Evolutionary conservation across 2,113 vertebrate genomes (phyloP).

Genomic region (Okapia johnstoni): DNA sequence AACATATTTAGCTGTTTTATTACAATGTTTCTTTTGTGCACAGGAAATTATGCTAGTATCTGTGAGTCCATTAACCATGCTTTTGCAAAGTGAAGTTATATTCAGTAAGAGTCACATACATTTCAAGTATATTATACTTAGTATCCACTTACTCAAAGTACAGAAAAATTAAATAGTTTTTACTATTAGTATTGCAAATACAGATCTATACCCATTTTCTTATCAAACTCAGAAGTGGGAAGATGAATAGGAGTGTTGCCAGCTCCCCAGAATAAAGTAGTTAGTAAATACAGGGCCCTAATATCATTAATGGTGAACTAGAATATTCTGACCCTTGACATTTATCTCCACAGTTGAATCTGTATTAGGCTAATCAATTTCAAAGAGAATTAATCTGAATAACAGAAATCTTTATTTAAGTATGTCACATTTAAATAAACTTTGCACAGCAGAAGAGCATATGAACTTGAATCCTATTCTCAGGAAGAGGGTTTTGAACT

Average conservation of each 20-base stretch:
- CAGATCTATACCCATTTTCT: background rate
- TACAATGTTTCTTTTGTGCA: background rate
- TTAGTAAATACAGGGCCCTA: background rate
- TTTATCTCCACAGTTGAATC: background rate
- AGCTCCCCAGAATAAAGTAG: background rate
- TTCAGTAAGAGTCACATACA: background rate
- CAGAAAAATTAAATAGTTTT: conserved; percentile 31
- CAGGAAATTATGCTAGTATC: background rate
- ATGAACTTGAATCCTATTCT: conserved; percentile 31
- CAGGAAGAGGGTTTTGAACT: conserved; percentile 43
- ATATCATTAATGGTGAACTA: background rate
- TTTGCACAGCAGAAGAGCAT: background rate
- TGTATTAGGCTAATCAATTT: background rate
- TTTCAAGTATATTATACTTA: background rate
- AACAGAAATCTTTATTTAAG: conserved; percentile 13
- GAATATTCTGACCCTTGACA: background rate
- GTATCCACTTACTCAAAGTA: background rate
- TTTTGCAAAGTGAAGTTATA: conserved; percentile 11
- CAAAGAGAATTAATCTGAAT: conserved; percentile 9
- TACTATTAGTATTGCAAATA: conserved; percentile 11
- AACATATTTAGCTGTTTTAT: background rate
- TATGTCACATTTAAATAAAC: conserved; percentile 6
- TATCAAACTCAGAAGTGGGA: background rate
- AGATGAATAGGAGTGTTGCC: background rate
- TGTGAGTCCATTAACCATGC: background rate